These are phyloP conservation scores for Calypte anna DNA, from an alignment of 2,113 vertebrate species.

Conservation along the genomic window DNA sequence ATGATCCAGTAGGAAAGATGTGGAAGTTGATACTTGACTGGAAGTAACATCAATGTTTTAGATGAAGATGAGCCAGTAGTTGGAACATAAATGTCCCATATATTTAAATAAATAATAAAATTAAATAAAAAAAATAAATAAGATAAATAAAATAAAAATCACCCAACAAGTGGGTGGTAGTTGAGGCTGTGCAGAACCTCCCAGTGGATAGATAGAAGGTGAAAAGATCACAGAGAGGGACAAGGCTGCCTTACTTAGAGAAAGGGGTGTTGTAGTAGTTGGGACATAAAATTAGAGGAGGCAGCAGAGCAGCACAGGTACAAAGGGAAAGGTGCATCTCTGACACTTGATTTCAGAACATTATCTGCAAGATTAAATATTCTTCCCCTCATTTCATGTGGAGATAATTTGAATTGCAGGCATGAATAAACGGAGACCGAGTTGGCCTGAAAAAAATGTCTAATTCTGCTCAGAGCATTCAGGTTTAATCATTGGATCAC, in stretches of 20 bases:
- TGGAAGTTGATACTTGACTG: not conserved
- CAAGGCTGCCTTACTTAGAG: not conserved
- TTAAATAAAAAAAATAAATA: too few species aligned
- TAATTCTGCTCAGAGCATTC: not conserved
- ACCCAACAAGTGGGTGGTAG: too few species aligned
- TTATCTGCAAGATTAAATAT: not conserved
- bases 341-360: not conserved
- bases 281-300: not conserved
- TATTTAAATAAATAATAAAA: too few species aligned
- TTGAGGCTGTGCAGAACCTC: not conserved
- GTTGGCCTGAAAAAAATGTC: not conserved
- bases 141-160: too few species aligned
- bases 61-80: not conserved
- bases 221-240: not conserved
- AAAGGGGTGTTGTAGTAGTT: not conserved
- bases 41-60: rapidly evolving
- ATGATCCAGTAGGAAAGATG: not conserved
- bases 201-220: rapidly evolving
- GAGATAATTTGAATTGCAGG: not conserved
- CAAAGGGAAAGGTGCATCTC: not conserved
- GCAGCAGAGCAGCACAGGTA: rapidly evolving
- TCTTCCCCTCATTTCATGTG: not conserved
- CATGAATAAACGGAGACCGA: not conserved
- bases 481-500: not conserved
- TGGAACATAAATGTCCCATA: not conserved